A percentile compares a stretch with the other conserved stretches of the same genome.
phyloP scores from a whole-genome alignment of 1,140 invertebrate genomes.

The Heliconius himera region DNA sequence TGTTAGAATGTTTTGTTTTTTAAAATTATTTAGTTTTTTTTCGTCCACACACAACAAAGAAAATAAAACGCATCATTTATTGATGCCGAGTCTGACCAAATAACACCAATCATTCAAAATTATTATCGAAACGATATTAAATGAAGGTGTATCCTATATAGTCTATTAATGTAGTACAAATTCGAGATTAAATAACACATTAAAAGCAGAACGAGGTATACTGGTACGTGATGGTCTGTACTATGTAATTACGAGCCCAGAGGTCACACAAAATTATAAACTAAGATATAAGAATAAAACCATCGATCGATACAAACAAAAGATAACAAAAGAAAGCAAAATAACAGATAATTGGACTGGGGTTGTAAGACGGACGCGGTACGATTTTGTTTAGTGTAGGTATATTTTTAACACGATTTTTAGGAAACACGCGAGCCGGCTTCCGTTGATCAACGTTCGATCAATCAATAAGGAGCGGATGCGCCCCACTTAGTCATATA shows the following conservation, averaged over 20 bases:
- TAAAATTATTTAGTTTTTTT: constrained; percentile 55
- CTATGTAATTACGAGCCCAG: constrained; percentile 72
- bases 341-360: constrained; percentile 72
- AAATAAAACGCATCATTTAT: constrained; percentile 42
- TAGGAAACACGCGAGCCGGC: constrained; percentile 69
- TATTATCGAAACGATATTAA: constrained; percentile 73
- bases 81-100: constrained; percentile 51
- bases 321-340: constrained; percentile 76
- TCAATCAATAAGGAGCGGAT: constrained; percentile 61
- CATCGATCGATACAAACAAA: constrained; percentile 41
- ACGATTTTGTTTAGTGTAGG: constrained; percentile 33
- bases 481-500: constrained; percentile 55
- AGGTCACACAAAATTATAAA: constrained; percentile 75
- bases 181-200: constrained; percentile 79
- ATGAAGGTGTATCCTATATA: constrained; percentile 69
- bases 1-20: constrained; percentile 43
- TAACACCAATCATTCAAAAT: constrained; percentile 74
- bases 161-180: constrained; percentile 76
- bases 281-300: constrained; percentile 46
- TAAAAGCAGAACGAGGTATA: constrained; percentile 64
- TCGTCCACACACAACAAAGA: constrained; percentile 39
- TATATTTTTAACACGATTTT: constrained; percentile 59
- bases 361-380: constrained; percentile 65
- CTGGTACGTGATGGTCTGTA: constrained; percentile 61
- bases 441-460: constrained; percentile 59